Percentiles rank a stretch among this genome's conserved stretches.
Conservation (phyloP, 37 sponge, comb jelly and placozoan species). For the Geodia barretti region DNA sequence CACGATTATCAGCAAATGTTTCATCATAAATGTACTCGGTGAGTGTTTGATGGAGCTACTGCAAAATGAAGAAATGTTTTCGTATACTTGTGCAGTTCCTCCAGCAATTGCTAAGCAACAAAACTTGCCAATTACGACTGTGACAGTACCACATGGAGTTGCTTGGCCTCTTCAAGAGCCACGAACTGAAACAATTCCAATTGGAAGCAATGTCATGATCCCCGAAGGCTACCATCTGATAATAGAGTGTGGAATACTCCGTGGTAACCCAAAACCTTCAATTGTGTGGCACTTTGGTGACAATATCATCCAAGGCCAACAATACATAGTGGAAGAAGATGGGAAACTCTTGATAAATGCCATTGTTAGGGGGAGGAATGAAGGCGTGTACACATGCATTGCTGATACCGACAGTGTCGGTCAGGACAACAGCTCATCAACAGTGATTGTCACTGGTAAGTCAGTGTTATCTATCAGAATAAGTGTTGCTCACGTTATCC, state of each 20-base stretch:
- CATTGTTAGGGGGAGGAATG: neutral
- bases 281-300: slow-evolving; percentile 12
- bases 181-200: neutral
- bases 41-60: too few relatives aligned
- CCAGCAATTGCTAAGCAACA: neutral
- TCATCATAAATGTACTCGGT: neutral
- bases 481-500: neutral
- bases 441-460: neutral
- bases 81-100: neutral
- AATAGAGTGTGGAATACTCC: slow-evolving; percentile 3
- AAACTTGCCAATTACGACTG: neutral
- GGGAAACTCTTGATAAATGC: slow-evolving; percentile 8
- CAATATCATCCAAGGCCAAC: neutral
- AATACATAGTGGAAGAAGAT: neutral
- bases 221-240: neutral
- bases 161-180: neutral
- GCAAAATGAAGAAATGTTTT: too few relatives aligned
- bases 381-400: slow-evolving; percentile 22
- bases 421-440: too few relatives aligned
- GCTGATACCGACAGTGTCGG: neutral
- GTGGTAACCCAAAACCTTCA: neutral
- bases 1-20: neutral
- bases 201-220: slow-evolving; percentile 6
- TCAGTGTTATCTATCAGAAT: too few relatives aligned
- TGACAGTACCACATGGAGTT: neutral